These are phyloP conservation scores for Phodopus roborovskii DNA, from an alignment of 2,113 vertebrate species.

Conservation along the genomic window DNA sequence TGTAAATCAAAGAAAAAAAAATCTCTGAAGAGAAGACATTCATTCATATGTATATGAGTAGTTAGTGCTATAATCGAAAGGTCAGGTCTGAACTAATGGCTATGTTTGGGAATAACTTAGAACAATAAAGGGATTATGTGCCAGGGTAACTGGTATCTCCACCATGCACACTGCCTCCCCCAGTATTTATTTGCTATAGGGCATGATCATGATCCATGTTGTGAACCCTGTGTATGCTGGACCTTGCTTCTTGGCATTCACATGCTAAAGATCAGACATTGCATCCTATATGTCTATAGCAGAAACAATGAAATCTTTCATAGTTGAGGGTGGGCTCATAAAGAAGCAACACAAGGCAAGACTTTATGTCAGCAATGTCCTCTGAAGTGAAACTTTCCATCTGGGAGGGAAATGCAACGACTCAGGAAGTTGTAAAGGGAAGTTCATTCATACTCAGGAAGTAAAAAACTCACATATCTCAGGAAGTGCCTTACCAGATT, in stretches of 20 bases:
- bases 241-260: neutral
- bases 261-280: neutral
- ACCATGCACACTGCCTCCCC: fast-evolving
- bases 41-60: neutral
- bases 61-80: neutral
- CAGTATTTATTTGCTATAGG: neutral
- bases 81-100: neutral
- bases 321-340: neutral
- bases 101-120: neutral
- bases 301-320: neutral
- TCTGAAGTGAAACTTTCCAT: neutral
- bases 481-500: neutral
- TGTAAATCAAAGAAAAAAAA: constrained; percentile 4
- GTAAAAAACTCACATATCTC: neutral
- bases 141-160: neutral
- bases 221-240: neutral
- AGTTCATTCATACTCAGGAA: neutral
- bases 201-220: neutral
- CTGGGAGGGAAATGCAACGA: neutral
- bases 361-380: neutral
- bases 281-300: neutral
- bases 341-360: neutral
- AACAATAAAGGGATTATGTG: neutral
- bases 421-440: neutral
- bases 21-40: neutral